Evolutionary conservation across 2,797 vertebrate genomes (phyloP), one percentile per base, ranked within the genome.

Genomic region (Manis crassicaudata): DNA sequence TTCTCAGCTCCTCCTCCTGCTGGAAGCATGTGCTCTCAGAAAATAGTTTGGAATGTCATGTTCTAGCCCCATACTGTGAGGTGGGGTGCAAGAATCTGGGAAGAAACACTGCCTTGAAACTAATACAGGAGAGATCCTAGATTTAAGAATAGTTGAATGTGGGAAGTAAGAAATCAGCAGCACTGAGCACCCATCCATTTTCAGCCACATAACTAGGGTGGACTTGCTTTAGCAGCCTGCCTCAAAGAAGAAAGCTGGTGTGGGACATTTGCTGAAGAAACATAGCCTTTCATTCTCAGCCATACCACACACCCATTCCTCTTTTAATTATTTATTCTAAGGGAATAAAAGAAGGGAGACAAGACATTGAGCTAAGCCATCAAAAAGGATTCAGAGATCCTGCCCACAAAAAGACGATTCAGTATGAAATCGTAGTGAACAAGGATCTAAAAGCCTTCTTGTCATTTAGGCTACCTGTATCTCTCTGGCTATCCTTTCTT

Each of bases 391-490:
- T 63, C 68, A 80, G 65, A 87, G 46, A 43, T 72, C 76, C 70
- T 76, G 77, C 50, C 43, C n/a, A 52, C 23, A 56, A 81, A 94
- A 93, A 96, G 56, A 86, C 2, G 89, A 79, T 46, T 90, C 32
- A 77, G 1, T 29, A 70, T 68, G 29, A 92, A 90, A 75, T 56
- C 46, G 79, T 81, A n/a, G 20, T 29, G 32, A 72, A 16, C 11
- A 52, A 50, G 25, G 23, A 77, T 40, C 27, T 29, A 82, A 84
- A 67, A 90, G 23, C 9, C 27, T 23, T 73, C 20, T 56, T 76
- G 21, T 63, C 18, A 27, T 46, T 72, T 17, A 76, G 7, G n/a
- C 94, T 91, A 98, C 97, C 96, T 97, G 54, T 8, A 3, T 95
- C 98, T 97, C 0, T 79, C 17, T 27, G 2, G 9, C 32, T 62